Percentiles rank a stretch among this genome's conserved stretches.
These are phyloP conservation scores for Drusus annulatus DNA, from an alignment of 1,140 invertebrate genomes.

Conservation along the genomic window DNA sequence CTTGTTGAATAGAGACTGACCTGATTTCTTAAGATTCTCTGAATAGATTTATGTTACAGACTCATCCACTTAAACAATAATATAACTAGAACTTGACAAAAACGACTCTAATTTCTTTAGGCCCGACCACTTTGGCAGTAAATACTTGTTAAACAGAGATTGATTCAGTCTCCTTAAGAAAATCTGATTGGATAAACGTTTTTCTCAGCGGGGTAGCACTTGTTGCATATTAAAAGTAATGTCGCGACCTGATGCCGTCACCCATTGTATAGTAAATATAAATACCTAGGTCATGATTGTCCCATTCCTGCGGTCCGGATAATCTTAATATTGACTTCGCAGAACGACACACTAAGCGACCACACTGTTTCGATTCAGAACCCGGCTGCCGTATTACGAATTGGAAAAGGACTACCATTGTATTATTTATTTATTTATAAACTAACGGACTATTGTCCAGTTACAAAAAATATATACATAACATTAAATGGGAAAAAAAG, in stretches of 20 bases:
- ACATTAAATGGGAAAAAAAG: too few species aligned
- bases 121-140: too few species aligned
- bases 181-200: background rate
- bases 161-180: background rate
- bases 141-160: too few species aligned
- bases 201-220: background rate
- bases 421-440: too few species aligned
- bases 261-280: background rate
- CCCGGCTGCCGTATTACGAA: slow-evolving; percentile 2
- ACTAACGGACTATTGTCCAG: too few species aligned
- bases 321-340: slow-evolving; percentile 10
- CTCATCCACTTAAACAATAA: too few species aligned
- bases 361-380: background rate
- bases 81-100: too few species aligned
- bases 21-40: too few species aligned
- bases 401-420: background rate
- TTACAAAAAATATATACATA: too few species aligned
- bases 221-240: background rate
- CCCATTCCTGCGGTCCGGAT: background rate
- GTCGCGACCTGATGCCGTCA: slow-evolving; percentile 9
- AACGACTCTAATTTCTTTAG: too few species aligned
- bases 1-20: too few species aligned
- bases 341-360: background rate
- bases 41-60: too few species aligned
- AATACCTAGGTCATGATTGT: background rate